phyloP scores from a whole-genome alignment of 2,888 invertebrate species.

The Caenorhabditis sp. region DNA sequence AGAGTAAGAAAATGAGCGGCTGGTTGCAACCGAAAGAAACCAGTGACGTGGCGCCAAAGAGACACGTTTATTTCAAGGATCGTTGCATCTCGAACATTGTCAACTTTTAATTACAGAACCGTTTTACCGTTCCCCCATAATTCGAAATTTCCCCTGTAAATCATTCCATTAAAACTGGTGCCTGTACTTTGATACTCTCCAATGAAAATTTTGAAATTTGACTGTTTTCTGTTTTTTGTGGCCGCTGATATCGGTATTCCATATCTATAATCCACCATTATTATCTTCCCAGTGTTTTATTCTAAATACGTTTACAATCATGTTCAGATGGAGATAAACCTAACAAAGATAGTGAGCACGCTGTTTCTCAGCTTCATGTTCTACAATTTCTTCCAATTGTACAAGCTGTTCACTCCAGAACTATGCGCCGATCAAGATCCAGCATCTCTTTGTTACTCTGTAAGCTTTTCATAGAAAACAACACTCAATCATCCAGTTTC shows the following conservation, averaged over 20 bases:
- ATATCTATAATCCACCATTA: not conserved
- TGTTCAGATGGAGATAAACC: conserved; percentile 61
- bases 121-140: not conserved
- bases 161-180: conserved; percentile 3
- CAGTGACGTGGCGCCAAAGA: conserved; percentile 45
- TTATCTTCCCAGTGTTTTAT: conserved; percentile 5
- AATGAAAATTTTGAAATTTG: not conserved
- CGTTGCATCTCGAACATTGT: conserved; percentile 59
- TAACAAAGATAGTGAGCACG: conserved; percentile 81
- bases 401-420: conserved; percentile 84
- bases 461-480: not conserved
- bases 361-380: conserved; percentile 84
- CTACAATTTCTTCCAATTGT: conserved; percentile 85
- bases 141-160: conserved; percentile 4
- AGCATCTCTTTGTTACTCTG: conserved; percentile 22
- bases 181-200: conserved; percentile 24
- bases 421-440: conserved; percentile 52
- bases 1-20: conserved; percentile 44
- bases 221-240: not conserved
- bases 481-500: not conserved
- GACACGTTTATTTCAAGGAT: conserved; percentile 69
- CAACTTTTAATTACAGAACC: conserved; percentile 30
- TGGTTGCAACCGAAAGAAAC: conserved; percentile 56
- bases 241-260: not conserved
- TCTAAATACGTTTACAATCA: too few relatives aligned